phyloP scores from a whole-genome alignment of 2,888 invertebrate species.

The Xanthorhoe spadicearia region DNA sequence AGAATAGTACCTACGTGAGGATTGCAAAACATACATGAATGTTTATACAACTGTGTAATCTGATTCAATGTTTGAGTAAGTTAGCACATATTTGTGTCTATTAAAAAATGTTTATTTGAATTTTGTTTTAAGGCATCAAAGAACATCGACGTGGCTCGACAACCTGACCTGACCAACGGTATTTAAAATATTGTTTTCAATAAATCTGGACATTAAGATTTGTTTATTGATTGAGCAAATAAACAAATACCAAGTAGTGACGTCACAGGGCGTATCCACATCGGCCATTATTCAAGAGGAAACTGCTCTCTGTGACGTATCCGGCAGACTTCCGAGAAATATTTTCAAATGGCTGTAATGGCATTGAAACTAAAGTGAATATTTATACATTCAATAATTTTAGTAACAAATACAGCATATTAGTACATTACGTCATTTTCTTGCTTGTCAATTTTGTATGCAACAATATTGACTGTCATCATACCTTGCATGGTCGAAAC shows the following conservation, averaged over 20 bases:
- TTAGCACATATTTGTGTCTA: background rate
- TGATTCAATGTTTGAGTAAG: background rate
- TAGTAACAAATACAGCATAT: too few relatives aligned
- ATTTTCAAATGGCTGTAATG: background rate
- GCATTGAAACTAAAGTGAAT: background rate
- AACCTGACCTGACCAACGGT: too few relatives aligned
- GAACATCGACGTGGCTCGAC: too few relatives aligned
- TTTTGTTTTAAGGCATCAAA: too few relatives aligned
- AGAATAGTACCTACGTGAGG: background rate
- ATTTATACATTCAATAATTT: background rate
- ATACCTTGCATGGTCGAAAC: too few relatives aligned
- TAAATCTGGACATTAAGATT: background rate
- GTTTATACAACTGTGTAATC: background rate
- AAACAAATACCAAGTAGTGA: background rate
- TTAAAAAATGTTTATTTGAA: too few relatives aligned
- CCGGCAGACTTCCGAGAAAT: background rate
- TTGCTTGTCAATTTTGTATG: background rate
- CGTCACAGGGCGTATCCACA: background rate
- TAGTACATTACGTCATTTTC: too few relatives aligned
- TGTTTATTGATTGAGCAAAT: background rate
- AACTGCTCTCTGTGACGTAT: background rate
- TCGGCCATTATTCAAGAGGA: background rate
- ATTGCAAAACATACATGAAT: background rate
- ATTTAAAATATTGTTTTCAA: too few relatives aligned
- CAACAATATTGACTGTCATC: too few relatives aligned